These are phyloP conservation scores for Platycnemis pennipes DNA, from an alignment of 2,888 invertebrate species.

Conservation along the genomic window DNA sequence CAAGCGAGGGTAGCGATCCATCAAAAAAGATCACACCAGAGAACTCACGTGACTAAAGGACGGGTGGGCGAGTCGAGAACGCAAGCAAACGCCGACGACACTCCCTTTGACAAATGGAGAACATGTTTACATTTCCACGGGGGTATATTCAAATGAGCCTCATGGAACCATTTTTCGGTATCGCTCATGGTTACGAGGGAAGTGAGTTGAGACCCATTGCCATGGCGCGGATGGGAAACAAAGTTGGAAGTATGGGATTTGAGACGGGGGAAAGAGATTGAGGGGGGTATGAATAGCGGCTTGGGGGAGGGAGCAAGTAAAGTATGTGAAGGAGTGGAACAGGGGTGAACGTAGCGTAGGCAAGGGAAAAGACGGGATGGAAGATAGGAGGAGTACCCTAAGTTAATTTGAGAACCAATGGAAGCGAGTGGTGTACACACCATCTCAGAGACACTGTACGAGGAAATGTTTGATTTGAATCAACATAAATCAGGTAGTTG, in stretches of 20 bases:
- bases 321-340: background rate
- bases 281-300: background rate
- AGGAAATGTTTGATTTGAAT: no score
- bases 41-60: background rate
- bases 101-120: slow-evolving; percentile 40
- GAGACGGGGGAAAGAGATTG: background rate
- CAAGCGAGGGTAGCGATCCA: background rate
- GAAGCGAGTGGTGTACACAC: no score
- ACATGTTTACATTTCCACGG: slow-evolving; percentile 47
- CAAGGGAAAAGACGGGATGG: background rate
- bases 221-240: background rate
- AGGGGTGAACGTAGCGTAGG: background rate
- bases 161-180: background rate
- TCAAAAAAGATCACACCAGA: background rate
- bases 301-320: background rate
- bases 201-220: background rate
- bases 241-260: background rate
- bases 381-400: background rate
- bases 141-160: background rate
- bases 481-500: no score
- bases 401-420: no score
- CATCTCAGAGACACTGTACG: no score
- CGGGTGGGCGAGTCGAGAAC: background rate
- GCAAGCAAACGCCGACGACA: background rate
- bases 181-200: background rate